Conservation (phyloP, 2,113 vertebrate species). For the Trematomus loennbergii region DNA sequence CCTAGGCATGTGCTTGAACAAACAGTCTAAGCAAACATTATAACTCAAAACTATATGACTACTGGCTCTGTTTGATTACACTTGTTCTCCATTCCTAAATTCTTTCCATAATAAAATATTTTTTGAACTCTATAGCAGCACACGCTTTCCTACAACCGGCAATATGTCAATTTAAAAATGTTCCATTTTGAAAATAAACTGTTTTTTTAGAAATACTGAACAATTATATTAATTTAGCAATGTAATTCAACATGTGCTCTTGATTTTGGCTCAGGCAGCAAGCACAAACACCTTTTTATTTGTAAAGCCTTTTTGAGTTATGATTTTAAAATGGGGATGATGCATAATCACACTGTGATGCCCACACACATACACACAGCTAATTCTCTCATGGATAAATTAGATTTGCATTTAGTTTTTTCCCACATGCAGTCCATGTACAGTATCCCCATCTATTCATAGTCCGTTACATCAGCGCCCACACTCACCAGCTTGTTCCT, state of each 20-base stretch:
- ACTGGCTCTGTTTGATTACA: neutral
- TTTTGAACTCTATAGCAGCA: neutral
- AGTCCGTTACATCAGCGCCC: constrained; percentile 62
- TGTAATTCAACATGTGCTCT: no score
- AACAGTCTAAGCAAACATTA: neutral
- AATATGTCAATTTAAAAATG: neutral
- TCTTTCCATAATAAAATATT: neutral
- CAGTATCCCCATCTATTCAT: constrained; percentile 65
- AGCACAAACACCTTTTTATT: no score
- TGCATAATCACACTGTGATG: constrained; percentile 10
- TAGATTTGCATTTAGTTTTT: constrained; percentile 20
- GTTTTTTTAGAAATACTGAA: neutral
- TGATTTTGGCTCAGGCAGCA: no score
- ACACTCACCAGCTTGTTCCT: constrained; percentile 61
- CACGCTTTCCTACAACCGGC: neutral
- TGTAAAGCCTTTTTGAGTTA: neutral
- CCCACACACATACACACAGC: constrained; percentile 20
- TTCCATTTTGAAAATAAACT: constrained; percentile 2
- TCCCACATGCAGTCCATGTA: constrained; percentile 27
- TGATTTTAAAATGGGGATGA: neutral
- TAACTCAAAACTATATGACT: neutral
- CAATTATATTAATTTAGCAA: no score
- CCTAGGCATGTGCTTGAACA: neutral
- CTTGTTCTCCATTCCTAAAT: neutral
- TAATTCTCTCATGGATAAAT: constrained; percentile 26